Conservation (phyloP, 2,113 vertebrate species). For the Perca flavescens region DNA sequence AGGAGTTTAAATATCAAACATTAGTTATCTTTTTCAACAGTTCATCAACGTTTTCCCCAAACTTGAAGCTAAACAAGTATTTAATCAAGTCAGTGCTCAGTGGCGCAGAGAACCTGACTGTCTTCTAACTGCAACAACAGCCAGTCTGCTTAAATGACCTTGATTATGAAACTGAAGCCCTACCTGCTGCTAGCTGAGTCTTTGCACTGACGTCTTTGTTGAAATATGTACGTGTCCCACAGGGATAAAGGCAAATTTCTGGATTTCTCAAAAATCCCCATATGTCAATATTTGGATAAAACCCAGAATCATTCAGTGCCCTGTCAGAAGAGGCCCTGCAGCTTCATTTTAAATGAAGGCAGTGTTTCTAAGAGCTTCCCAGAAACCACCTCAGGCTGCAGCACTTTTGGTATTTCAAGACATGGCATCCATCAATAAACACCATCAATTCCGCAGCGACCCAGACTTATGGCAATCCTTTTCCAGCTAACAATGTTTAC, state of each 20-base stretch:
- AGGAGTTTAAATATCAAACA: neutral
- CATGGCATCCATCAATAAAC: slow-evolving; percentile 3
- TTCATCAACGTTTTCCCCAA: neutral
- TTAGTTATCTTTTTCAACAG: neutral
- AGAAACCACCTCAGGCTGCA: slow-evolving; percentile 6
- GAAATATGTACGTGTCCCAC: neutral
- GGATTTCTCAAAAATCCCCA: slow-evolving; percentile 1
- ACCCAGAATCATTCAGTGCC: neutral
- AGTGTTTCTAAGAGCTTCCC: slow-evolving; percentile 11
- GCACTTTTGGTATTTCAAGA: slow-evolving; percentile 1
- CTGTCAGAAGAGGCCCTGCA: neutral
- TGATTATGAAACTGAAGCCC: neutral
- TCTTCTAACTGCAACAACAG: neutral
- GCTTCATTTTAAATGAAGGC: neutral
- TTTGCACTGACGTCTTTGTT: neutral
- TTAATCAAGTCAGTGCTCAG: neutral
- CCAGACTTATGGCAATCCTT: slow-evolving; percentile 3
- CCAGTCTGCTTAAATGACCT: neutral
- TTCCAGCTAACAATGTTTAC: slow-evolving; percentile 35
- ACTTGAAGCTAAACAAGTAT: neutral
- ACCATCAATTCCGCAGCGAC: neutral
- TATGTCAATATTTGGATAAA: neutral
- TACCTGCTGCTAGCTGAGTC: neutral
- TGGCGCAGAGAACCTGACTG: neutral
- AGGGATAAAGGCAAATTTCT: neutral